Base-by-base conservation (phyloP, 2,888 invertebrate genomes). In the Protophormia terraenovae region DNA sequence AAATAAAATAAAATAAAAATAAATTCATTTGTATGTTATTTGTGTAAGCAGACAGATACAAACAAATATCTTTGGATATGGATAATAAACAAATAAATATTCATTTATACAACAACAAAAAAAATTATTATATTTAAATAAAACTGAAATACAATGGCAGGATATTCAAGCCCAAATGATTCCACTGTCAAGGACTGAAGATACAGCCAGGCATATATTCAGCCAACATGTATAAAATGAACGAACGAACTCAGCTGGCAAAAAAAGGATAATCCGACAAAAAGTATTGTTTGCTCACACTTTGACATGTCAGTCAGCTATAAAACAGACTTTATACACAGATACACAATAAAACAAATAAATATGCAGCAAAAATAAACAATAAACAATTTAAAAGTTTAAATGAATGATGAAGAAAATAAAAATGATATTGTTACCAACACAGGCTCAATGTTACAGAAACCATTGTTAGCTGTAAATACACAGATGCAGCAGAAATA, bases 191-290 rank as follows among this genome's bases (percentile, higher is more conserved):
- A n/a, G n/a, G n/a, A 47, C 24, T 47, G 50, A 35, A 41, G 16
- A 41, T 38, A 2, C 16, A 32, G 60, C 4, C n/a, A 47, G n/a
- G 6, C n/a, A 16, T 3, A 0, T 38, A 53, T 53, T 29, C 8
- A 64, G 50, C 24, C 16, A 47, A 16, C 47, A 47, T 50, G 24
- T 12, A 12, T 2, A 50, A 50, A 22, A 50, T 19, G 14, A 12
- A 14, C 45, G 32, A 45, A 69, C 81, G 88, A 89, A 87, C 89
- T 89, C 91, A 90, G 90, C 90, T 90, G 90, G 89, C 88, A 86
- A 82, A 87, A 87, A 89, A 82, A 81, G 88, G 89, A 90, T 90
- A 88, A 90, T 90, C 91, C 89, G 67, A 77, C 86, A 75, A 71
- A 78, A 91, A 89, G 89, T 88, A 88, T 87, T 87, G 83, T 87